Conservation (phyloP, 2,797 vertebrate genomes). For the Megalops cyprinoides region DNA sequence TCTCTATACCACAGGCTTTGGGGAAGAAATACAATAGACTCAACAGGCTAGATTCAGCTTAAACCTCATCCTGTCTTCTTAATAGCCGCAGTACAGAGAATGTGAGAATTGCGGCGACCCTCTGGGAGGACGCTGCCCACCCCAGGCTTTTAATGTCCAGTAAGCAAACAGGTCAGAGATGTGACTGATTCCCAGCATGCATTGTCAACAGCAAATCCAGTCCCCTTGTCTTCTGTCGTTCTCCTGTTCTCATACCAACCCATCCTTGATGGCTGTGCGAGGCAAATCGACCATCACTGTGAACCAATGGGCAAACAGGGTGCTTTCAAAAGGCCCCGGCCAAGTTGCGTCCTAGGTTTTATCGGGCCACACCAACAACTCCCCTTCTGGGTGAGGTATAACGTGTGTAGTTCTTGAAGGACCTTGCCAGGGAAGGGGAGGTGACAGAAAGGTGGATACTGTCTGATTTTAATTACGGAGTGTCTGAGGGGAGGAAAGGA, state of each 20-base stretch:
- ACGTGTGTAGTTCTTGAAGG: too few relatives aligned
- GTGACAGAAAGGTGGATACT: too few relatives aligned
- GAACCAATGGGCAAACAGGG: constrained; percentile 12
- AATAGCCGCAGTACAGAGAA: not conserved
- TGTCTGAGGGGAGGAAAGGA: not conserved
- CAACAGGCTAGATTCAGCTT: constrained; percentile 28
- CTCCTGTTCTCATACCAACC: not conserved
- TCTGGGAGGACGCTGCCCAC: too few relatives aligned
- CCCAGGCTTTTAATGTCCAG: not conserved
- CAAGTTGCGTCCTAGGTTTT: constrained; percentile 35
- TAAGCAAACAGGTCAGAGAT: not conserved
- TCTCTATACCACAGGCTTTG: constrained; percentile 51
- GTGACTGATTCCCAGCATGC: not conserved
- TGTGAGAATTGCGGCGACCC: too few relatives aligned
- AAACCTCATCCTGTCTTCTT: not conserved
- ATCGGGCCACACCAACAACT: constrained; percentile 41
- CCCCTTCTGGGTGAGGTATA: too few relatives aligned
- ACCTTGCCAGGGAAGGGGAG: too few relatives aligned
- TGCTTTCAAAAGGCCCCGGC: not conserved
- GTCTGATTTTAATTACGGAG: too few relatives aligned
- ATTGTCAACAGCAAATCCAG: not conserved
- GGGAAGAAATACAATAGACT: constrained; percentile 55
- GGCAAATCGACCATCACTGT: constrained; percentile 2
- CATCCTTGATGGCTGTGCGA: not conserved
- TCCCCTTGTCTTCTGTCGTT: not conserved